Conservation (phyloP, 2,797 vertebrate species). For the Petrocephalus schoutedeni region DNA sequence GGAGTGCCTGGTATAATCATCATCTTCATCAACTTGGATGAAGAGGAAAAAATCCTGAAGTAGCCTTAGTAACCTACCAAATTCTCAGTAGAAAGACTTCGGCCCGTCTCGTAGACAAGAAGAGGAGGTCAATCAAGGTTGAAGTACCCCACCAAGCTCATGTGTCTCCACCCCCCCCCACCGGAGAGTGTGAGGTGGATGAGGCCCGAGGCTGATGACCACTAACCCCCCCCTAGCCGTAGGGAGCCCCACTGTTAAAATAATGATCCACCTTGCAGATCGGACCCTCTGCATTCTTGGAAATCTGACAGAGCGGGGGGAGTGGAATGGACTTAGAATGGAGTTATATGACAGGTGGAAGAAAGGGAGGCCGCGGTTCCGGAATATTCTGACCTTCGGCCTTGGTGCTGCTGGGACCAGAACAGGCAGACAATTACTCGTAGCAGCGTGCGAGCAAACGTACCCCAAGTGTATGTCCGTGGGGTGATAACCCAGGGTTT, state of each 20-base stretch:
- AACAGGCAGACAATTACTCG: background rate
- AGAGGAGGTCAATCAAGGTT: conserved; percentile 41
- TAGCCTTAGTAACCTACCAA: background rate
- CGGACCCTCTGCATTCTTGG: conserved; percentile 38
- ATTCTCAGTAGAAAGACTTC: background rate
- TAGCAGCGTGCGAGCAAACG: background rate
- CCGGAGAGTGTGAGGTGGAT: conserved; percentile 53
- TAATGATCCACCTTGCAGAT: background rate
- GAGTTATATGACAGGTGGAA: conserved; percentile 43
- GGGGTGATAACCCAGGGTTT: background rate
- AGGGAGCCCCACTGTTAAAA: background rate
- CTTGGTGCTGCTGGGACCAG: background rate
- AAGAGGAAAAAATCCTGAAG: background rate
- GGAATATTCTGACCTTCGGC: background rate
- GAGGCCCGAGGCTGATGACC: conserved; percentile 36
- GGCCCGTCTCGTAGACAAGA: conserved; percentile 27
- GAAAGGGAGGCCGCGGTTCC: conserved; percentile 18
- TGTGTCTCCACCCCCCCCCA: conserved; percentile 53
- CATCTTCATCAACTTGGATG: background rate
- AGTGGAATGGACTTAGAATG: background rate
- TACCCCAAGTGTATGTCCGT: background rate
- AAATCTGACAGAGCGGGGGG: background rate
- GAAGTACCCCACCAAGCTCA: conserved; percentile 39
- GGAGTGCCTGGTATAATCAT: background rate
- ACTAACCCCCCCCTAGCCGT: conserved; percentile 34